These are phyloP conservation scores for Phaetusa simplex DNA, from an alignment of 2,113 vertebrate species.

Conservation along the genomic window DNA sequence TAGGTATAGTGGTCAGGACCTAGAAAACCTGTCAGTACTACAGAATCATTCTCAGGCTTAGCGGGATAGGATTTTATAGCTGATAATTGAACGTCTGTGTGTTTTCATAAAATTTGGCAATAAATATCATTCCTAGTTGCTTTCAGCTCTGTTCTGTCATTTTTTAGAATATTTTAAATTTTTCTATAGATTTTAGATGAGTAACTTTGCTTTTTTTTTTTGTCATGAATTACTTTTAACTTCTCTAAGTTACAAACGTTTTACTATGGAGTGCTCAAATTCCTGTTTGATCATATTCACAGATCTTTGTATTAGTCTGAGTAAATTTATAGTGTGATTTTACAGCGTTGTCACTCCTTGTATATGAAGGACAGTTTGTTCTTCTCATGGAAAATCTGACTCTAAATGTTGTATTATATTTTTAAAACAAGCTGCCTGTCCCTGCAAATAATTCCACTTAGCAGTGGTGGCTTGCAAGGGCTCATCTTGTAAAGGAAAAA, in stretches of 20 bases:
- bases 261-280: not conserved
- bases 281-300: not conserved
- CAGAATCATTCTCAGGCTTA: not conserved
- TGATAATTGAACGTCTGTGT: not conserved
- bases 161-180: not conserved
- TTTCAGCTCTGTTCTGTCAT: not conserved
- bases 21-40: not conserved
- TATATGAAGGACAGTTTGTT: not conserved
- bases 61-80: not conserved
- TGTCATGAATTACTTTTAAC: not conserved
- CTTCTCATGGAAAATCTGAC: not conserved
- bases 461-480: not conserved
- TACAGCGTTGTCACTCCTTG: not conserved
- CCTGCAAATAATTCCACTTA: not conserved
- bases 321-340: not conserved
- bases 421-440: not conserved
- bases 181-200: not conserved
- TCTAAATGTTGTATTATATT: not conserved
- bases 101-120: not conserved
- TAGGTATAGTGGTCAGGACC: not conserved
- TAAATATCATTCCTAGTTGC: not conserved
- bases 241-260: not conserved
- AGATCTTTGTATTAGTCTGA: not conserved
- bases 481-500: not conserved
- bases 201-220: rapidly evolving